These are phyloP conservation scores for Sciurus vulgaris DNA, from an alignment of 2,797 vertebrate genomes.

Conservation along the genomic window DNA sequence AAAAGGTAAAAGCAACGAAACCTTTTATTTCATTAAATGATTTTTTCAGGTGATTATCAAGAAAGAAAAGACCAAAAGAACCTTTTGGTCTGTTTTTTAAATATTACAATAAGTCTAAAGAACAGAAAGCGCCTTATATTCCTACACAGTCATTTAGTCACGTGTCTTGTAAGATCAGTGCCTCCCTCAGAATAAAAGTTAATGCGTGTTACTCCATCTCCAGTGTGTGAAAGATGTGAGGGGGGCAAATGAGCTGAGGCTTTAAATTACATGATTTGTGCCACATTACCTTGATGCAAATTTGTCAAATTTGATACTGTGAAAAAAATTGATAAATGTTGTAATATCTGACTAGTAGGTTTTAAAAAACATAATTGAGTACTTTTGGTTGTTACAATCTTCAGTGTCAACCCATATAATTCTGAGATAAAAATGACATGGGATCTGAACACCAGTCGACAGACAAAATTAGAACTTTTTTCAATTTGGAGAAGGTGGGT, in stretches of 20 bases:
- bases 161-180: constrained; percentile 91
- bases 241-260: constrained; percentile 87
- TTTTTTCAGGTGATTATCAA: constrained; percentile 93
- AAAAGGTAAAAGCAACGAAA: constrained; percentile 92
- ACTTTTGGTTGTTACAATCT: constrained; percentile 76
- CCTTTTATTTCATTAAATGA: constrained; percentile 93
- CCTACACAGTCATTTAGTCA: constrained; percentile 92
- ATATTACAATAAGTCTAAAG: constrained; percentile 93
- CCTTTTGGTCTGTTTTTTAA: constrained; percentile 93
- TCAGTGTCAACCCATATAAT: constrained; percentile 86
- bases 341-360: constrained; percentile 83
- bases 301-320: constrained; percentile 88
- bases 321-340: constrained; percentile 85
- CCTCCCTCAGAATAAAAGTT: constrained; percentile 89
- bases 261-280: constrained; percentile 88
- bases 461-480: constrained; percentile 78
- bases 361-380: constrained; percentile 83
- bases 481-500: constrained; percentile 77
- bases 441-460: constrained; percentile 80
- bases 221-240: constrained; percentile 87
- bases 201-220: constrained; percentile 89
- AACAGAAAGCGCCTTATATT: constrained; percentile 96
- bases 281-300: constrained; percentile 86
- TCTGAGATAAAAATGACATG: constrained; percentile 83
- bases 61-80: constrained; percentile 95